Base-by-base conservation (phyloP, 2,113 vertebrate genomes). In the Deroptyus accipitrinus region DNA sequence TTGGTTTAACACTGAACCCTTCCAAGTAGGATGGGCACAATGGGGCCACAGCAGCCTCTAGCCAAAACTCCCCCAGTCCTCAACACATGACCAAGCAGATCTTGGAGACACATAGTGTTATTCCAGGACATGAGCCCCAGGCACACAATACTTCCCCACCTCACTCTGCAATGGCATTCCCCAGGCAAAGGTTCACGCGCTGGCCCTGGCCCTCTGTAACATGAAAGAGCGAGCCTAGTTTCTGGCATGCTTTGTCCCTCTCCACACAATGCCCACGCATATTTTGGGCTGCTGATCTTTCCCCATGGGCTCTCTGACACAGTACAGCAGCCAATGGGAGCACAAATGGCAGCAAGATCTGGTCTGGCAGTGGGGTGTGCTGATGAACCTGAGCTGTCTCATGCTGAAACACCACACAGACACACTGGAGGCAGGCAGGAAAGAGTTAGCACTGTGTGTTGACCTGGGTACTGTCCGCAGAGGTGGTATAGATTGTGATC, bases 101-200 rank as follows among this genome's bases (percentile, higher is more conserved):
- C n/a, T 15, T 85, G 19, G 20, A 52, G 46, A 10, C 23, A 52
- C 7, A 0, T 6, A n/a, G 7, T 8, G 19, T 19, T 55, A 66
- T 82, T 59, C 48, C 64, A 48, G 44, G 7, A 30, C 17, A 8
- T 3, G 30, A 69, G 30, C 1, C 17, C 54, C 19, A 35, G 42
- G 39, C 24, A 51, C 23, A 5, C 13, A 44, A 23, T 55, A 10
- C 27, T 39, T 73, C 44, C 27, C 33, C 23, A 5, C 6, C 27
- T 35, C 2, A 0, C 2, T 0, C 37, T 9, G 8, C 37, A 59
- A 54, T 17, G 14, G 7, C 35, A 7, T 2, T 3, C 6, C 24
- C 10, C 0, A 0, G 33, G 24, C 33, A 23, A 0, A 0, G 54
- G 30, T 46, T 46, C n/a, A 24, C 0, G 0, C 0, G 0, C 42